phyloP scores from a whole-genome alignment of 2,888 invertebrate species.

The Oscheius sp. region DNA sequence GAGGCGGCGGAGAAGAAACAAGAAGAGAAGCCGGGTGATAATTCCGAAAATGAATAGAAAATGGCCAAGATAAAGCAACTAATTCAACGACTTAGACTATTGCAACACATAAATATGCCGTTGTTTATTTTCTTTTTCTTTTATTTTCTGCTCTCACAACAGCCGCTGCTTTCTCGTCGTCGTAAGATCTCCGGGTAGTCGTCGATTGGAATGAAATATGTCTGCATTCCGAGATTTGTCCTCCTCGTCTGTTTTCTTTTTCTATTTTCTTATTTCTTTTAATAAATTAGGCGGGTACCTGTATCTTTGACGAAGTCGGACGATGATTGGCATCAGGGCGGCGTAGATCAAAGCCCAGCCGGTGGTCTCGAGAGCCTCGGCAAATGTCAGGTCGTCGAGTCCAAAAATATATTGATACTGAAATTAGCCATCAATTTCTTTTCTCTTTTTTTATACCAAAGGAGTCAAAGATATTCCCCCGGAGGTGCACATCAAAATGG shows the following conservation, averaged over 20 bases:
- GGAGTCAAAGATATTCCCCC: constrained; percentile 17
- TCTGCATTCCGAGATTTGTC: not conserved
- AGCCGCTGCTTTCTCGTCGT: too few relatives aligned
- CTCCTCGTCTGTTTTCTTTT: not conserved
- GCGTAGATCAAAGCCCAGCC: constrained; percentile 20
- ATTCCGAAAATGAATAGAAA: too few relatives aligned
- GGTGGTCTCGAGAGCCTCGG: not conserved
- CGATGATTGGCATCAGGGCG: constrained; percentile 18
- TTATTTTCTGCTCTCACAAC: too few relatives aligned
- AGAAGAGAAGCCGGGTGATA: too few relatives aligned
- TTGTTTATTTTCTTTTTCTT: too few relatives aligned
- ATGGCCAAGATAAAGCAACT: too few relatives aligned
- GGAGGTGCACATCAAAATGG: constrained; percentile 5
- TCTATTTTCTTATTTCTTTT: not conserved
- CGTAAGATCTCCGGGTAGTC: not conserved
- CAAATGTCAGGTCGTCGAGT: constrained; percentile 10
- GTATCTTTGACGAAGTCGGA: not conserved
- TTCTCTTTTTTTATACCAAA: not conserved
- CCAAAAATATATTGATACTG: constrained; percentile 7
- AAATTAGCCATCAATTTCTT: not conserved
- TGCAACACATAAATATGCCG: too few relatives aligned
- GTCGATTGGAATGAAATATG: not conserved
- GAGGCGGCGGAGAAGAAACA: too few relatives aligned
- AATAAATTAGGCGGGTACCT: not conserved
- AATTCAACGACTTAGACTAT: too few relatives aligned